Conservation (phyloP, 2,113 vertebrate genomes). For the Salminus brasiliensis region DNA sequence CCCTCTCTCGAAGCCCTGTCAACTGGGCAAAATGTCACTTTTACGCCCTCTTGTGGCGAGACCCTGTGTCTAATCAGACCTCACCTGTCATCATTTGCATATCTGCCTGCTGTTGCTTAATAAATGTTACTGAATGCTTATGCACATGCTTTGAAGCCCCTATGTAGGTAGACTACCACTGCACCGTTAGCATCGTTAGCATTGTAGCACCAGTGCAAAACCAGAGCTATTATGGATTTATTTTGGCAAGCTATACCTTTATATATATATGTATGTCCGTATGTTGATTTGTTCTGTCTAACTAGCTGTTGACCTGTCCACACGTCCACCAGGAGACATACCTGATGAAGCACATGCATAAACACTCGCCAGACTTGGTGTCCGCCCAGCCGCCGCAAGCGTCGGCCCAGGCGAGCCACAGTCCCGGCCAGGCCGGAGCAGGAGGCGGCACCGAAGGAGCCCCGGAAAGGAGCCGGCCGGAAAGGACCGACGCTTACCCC, state of each 20-base stretch:
- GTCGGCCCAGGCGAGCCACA: constrained; percentile 70
- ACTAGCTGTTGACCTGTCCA: constrained; percentile 29
- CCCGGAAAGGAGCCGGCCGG: constrained; percentile 61
- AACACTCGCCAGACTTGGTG: constrained; percentile 89
- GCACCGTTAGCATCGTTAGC: not conserved
- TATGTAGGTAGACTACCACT: no score
- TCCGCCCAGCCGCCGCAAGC: constrained; percentile 60
- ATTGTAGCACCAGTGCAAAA: not conserved
- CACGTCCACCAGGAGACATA: constrained; percentile 88
- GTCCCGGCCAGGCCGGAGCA: constrained; percentile 64
- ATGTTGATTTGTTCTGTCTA: constrained; percentile 38
- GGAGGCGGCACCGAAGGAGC: constrained; percentile 63
- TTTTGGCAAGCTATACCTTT: not conserved
- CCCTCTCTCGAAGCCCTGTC: no score
- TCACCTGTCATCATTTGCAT: no score
- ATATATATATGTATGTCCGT: constrained; percentile 57
- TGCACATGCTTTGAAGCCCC: no score
- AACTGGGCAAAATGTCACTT: no score
- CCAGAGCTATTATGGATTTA: not conserved
- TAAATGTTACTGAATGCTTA: no score
- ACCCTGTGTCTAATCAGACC: no score
- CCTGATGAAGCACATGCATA: constrained; percentile 98
- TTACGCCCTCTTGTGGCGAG: no score
- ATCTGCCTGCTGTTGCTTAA: no score
- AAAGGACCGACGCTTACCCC: constrained; percentile 64